Percentiles rank a stretch among this genome's conserved stretches.
Conservation (phyloP, 2,797 vertebrate species). For the Pipistrellus pipistrellus region DNA sequence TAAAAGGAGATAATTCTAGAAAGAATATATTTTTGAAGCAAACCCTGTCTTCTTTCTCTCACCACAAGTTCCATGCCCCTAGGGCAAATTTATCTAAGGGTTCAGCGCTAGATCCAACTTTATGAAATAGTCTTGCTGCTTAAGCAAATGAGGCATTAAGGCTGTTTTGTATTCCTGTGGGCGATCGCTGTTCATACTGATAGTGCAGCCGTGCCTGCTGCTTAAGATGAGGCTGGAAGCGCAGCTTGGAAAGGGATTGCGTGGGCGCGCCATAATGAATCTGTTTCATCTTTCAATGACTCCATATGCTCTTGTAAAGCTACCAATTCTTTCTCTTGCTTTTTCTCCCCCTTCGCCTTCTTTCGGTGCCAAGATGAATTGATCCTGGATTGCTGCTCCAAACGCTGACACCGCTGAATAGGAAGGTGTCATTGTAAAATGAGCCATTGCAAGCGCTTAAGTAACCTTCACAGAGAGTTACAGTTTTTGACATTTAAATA, state of each 20-base stretch:
- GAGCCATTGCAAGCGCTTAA: conserved; percentile 87
- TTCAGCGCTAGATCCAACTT: conserved; percentile 66
- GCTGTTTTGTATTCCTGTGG: conserved; percentile 62
- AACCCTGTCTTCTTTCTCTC: conserved; percentile 31
- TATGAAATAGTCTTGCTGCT: conserved; percentile 69
- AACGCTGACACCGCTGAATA: conserved; percentile 85
- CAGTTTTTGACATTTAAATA: conserved; percentile 86
- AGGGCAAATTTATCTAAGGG: conserved; percentile 63
- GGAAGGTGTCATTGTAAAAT: conserved; percentile 88
- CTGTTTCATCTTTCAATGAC: conserved; percentile 81
- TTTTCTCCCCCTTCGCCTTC: conserved; percentile 5
- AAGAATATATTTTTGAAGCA: conserved; percentile 58
- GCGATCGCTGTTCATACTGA: conserved; percentile 35
- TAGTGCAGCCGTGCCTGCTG: conserved; percentile 61
- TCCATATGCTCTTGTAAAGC: conserved; percentile 83
- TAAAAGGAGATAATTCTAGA: conserved; percentile 50
- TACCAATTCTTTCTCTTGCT: conserved; percentile 75
- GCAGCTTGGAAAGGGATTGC: background rate
- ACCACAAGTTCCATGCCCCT: background rate
- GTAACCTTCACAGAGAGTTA: conserved; percentile 86
- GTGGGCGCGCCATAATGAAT: conserved; percentile 68
- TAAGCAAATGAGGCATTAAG: conserved; percentile 79
- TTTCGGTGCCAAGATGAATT: conserved; percentile 83
- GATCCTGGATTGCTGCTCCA: conserved; percentile 83
- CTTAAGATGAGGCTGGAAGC: conserved; percentile 5